Base-by-base conservation (phyloP, 2,113 vertebrate genomes). In the Sinocyclocheilus anophthalmus region DNA sequence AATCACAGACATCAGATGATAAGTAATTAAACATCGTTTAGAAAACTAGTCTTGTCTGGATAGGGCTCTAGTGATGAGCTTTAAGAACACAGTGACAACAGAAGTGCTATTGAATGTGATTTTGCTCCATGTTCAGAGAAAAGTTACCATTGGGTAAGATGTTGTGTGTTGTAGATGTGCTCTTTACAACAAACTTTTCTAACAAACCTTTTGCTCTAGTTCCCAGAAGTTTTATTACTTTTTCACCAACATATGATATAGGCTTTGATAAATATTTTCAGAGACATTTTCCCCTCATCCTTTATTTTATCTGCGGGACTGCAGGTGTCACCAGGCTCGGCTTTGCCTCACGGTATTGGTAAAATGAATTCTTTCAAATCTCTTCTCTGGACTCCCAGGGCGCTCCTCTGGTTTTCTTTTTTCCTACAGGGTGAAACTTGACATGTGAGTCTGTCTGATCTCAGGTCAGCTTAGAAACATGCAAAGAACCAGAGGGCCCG, bases 251-350 rank as follows among this genome's bases (percentile, higher is more conserved):
- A 13, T 39, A 33, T 72, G 81, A 83, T 73, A 69, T 22, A 37
- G 81, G 22, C 81, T 73, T 83, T 83, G 81, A 83, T 83, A 83
- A 83, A 50, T 73, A 59, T 33, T 37, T 42, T 55, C 30, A 70
- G 65, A 83, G 65, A 70, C 42, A 45, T 81, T 70, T 83, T 42
- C 69, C 48, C 50, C 4, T 37, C 55, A n/a, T 83, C 81, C 69
- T 57, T 70, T 83, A 59, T 83, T 72, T 83, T 83, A 72, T 83
- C 81, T 83, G 45, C 12, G 3, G 30, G 26, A 26, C 67, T 57
- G 67, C 30, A 83, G 67, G 33, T 39, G 67, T 73, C 69, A 73
- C 30, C 22, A 59, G 67, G 30, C 50, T 14, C 24, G 3, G 63
- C 26, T 72, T 57, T 83, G 67, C 63, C 81, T 73, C 33, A 24